Conservation (phyloP, 1,140 invertebrate species). For the Mylabris phalerata region DNA sequence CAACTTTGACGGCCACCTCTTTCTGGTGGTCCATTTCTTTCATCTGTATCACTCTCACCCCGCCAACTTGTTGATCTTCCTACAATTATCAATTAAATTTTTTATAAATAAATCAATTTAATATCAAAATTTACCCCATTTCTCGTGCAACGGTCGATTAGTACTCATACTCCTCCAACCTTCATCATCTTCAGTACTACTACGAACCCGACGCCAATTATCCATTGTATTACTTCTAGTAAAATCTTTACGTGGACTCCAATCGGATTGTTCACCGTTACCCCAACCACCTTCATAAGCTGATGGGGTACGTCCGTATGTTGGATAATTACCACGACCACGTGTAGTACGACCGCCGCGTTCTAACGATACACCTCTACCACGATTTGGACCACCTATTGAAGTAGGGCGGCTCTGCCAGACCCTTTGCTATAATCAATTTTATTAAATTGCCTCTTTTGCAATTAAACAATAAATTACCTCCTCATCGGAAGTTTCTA, state of each 20-base stretch:
- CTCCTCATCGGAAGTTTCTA: constrained; percentile 74
- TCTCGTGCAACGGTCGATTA: constrained; percentile 21
- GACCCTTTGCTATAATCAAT: constrained; percentile 16
- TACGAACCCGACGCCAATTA: constrained; percentile 55
- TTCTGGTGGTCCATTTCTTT: constrained; percentile 31
- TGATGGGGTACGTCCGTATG: constrained; percentile 50
- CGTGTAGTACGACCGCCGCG: constrained; percentile 23
- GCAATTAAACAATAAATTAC: constrained; percentile 15
- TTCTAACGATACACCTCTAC: constrained; percentile 40
- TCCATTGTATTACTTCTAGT: constrained; percentile 50
- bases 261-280: constrained; percentile 56
- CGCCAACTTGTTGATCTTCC: constrained; percentile 56
- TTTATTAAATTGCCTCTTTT: neutral
- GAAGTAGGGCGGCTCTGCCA: constrained; percentile 27
- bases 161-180: constrained; percentile 49
- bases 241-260: constrained; percentile 55
- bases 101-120: neutral
- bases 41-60: constrained; percentile 40
- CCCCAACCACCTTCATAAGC: constrained; percentile 44
- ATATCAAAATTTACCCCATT: constrained; percentile 23
- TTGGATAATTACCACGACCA: constrained; percentile 49
- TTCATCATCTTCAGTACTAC: constrained; percentile 53
- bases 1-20: constrained; percentile 27
- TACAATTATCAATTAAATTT: constrained; percentile 8
- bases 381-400: constrained; percentile 44